Evolutionary conservation across 2,888 invertebrate species (phyloP).

Genomic region (Subacronicta megacephala): DNA sequence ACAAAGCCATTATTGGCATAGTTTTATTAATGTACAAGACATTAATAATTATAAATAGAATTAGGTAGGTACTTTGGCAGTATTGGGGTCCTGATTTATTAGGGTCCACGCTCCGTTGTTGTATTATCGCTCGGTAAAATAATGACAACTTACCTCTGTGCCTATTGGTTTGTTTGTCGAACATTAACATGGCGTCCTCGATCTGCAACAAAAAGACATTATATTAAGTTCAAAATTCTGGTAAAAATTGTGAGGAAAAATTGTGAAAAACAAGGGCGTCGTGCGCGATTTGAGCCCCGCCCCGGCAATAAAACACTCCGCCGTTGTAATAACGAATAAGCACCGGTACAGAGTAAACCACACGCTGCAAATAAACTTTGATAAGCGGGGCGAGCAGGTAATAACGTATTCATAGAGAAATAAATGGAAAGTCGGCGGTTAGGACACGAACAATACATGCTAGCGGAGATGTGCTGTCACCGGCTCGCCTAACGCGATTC

Average conservation of each 20-base stretch:
- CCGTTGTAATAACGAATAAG: conserved; percentile 89
- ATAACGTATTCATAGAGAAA: conserved; percentile 90
- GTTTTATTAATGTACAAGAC: conserved; percentile 53
- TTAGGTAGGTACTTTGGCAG: conserved; percentile 41
- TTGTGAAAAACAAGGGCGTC: conserved; percentile 84
- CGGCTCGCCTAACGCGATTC: conserved; percentile 65
- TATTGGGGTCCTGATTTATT: conserved; percentile 55
- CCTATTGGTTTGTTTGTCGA: conserved; percentile 99
- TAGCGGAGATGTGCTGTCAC: conserved; percentile 84
- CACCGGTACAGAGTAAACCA: conserved; percentile 89
- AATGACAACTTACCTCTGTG: conserved; percentile 96
- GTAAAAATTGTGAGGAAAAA: conserved; percentile 76
- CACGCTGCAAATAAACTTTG: conserved; percentile 90
- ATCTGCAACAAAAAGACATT: conserved; percentile 94
- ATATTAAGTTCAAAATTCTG: conserved; percentile 79
- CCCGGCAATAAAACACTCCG: conserved; percentile 89
- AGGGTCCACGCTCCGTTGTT: conserved; percentile 34
- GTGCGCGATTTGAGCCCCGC: conserved; percentile 86
- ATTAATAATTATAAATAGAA: conserved; percentile 47
- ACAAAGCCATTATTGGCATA: conserved; percentile 45
- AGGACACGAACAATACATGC: conserved; percentile 87
- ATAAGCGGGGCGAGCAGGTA: conserved; percentile 90
- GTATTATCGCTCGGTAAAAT: conserved; percentile 40
- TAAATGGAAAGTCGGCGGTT: conserved; percentile 90
- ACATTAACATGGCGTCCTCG: conserved; percentile 99